Percentiles rank a stretch among this genome's conserved stretches.
These are phyloP conservation scores for Dipus sagitta DNA, from an alignment of 2,797 vertebrate species.

Conservation along the genomic window DNA sequence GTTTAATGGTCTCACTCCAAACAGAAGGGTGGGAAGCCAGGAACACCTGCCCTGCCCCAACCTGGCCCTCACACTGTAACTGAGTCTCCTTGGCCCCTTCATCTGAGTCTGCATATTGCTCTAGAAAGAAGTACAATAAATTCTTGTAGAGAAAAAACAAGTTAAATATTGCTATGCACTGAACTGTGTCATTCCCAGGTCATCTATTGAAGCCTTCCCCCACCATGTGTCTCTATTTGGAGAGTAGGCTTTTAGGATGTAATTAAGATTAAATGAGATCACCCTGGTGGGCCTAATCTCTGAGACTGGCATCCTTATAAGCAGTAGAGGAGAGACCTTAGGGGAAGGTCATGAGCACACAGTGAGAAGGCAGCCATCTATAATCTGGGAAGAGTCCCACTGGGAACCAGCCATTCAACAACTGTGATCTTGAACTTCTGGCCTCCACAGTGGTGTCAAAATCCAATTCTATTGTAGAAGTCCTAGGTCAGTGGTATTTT, in stretches of 20 bases:
- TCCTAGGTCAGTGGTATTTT: neutral
- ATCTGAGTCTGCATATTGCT: constrained; percentile 75
- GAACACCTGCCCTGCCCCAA: constrained; percentile 95
- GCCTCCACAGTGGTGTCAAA: neutral
- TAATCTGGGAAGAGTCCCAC: neutral
- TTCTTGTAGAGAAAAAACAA: constrained; percentile 76
- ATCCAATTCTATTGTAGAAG: neutral
- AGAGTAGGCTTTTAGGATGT: neutral
- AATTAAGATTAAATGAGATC: neutral
- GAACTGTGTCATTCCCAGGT: neutral
- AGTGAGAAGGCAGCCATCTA: rapidly evolving
- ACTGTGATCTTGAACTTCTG: neutral
- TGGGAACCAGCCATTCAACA: neutral
- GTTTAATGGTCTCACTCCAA: constrained; percentile 95
- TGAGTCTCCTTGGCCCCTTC: constrained; percentile 77
- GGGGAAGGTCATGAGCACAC: neutral
- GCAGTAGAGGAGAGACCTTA: neutral
- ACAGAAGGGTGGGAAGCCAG: constrained; percentile 97
- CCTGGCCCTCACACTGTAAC: constrained; percentile 88
- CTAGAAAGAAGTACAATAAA: constrained; percentile 87
- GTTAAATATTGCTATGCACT: neutral
- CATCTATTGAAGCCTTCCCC: neutral
- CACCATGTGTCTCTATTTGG: neutral
- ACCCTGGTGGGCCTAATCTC: neutral
- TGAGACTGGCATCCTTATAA: neutral